Evolutionary conservation across 2,113 vertebrate species (phyloP).

Genomic region (Pelusios castaneus): DNA sequence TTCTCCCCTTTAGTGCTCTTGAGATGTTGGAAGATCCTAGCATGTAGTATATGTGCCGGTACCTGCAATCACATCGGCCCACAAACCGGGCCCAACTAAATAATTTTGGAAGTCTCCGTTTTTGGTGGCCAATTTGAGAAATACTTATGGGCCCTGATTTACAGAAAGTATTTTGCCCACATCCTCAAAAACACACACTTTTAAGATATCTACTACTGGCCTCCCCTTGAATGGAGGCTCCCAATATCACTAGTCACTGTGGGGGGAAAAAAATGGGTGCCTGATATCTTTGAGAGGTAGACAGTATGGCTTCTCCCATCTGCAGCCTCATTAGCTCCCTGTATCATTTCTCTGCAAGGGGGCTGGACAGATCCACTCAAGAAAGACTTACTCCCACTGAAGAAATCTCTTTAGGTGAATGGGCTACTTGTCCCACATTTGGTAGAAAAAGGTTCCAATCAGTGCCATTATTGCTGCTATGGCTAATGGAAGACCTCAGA

Average conservation of each 20-base stretch:
- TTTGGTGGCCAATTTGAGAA: no score
- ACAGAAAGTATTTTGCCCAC: no score
- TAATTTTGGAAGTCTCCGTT: background rate
- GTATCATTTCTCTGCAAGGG: background rate
- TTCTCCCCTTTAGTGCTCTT: background rate
- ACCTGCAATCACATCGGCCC: background rate
- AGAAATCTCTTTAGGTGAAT: background rate
- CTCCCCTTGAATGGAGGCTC: background rate
- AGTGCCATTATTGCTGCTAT: background rate
- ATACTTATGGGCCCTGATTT: no score
- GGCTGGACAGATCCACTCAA: background rate
- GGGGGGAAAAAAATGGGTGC: background rate
- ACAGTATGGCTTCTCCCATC: background rate
- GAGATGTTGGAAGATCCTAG: background rate
- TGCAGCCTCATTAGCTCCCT: background rate
- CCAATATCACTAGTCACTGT: background rate
- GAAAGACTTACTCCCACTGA: background rate
- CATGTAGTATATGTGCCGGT: no score
- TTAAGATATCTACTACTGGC: background rate
- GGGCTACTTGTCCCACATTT: background rate
- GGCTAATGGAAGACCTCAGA: background rate
- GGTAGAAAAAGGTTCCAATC: background rate
- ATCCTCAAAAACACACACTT: background rate
- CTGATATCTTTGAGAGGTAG: background rate
- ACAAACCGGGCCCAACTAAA: background rate